Conservation (phyloP, 2,888 invertebrate genomes). For the Monoplex corrugatus region DNA sequence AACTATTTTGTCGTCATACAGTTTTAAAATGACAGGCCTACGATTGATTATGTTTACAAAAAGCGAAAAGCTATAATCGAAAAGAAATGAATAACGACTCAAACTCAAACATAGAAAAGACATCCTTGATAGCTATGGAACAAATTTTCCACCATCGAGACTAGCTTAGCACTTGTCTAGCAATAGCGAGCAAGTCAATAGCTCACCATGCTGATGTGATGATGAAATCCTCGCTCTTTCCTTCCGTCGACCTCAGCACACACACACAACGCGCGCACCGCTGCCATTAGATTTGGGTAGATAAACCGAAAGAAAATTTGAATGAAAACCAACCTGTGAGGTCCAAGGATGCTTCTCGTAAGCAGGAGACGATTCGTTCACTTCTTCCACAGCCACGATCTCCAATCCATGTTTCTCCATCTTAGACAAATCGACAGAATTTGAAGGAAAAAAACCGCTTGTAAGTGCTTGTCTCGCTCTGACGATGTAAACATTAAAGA, state of each 20-base stretch:
- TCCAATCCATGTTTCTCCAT: slow-evolving; percentile 49
- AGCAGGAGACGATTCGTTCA: slow-evolving; percentile 28
- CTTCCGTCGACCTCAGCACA: not conserved
- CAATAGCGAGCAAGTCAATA: no score
- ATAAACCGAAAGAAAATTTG: slow-evolving; percentile 27
- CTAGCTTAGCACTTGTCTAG: no score
- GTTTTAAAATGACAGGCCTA: no score
- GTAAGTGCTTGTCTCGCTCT: not conserved
- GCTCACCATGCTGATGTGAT: not conserved
- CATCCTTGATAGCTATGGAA: no score
- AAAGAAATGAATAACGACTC: no score
- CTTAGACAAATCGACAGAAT: not conserved
- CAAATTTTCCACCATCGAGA: no score
- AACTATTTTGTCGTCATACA: no score
- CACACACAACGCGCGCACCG: not conserved
- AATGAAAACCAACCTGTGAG: not conserved
- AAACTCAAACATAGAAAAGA: no score
- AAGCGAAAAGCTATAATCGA: no score
- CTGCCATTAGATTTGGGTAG: not conserved
- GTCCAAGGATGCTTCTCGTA: slow-evolving; percentile 42
- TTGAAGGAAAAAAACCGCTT: not conserved
- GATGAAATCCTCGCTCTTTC: not conserved
- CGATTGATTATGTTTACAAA: no score
- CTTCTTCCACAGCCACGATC: slow-evolving; percentile 52
- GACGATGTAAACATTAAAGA: not conserved